Evolutionary conservation across 2,797 vertebrate species (phyloP).

Genomic region (Anabacerthia variegaticeps): DNA sequence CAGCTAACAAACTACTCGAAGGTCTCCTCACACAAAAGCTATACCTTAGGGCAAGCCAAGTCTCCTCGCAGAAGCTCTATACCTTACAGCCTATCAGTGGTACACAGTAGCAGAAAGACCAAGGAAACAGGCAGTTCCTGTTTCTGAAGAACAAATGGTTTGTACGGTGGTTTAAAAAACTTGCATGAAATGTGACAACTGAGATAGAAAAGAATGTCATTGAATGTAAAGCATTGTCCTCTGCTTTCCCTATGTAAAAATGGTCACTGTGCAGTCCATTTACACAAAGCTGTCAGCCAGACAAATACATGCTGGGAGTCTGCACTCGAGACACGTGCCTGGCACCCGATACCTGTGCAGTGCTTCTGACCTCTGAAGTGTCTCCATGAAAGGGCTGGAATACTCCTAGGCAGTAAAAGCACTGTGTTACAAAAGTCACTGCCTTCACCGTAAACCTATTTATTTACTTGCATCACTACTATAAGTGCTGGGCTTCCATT

Average conservation of each 20-base stretch:
- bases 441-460: fast-evolving
- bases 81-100: neutral
- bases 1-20: neutral
- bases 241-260: neutral
- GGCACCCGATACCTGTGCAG: neutral
- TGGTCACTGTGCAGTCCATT: neutral
- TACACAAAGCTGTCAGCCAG: neutral
- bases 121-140: neutral
- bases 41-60: neutral
- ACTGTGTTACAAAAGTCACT: neutral
- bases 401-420: neutral
- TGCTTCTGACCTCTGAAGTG: neutral
- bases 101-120: neutral
- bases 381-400: neutral
- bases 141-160: neutral
- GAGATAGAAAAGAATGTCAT: neutral
- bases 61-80: neutral
- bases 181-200: neutral
- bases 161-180: neutral
- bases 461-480: neutral
- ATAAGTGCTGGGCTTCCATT: neutral
- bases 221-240: neutral
- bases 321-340: neutral
- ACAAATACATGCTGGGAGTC: neutral
- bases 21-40: neutral